Conservation (phyloP, 2,113 vertebrate species). For the Chaenocephalus aceratus region DNA sequence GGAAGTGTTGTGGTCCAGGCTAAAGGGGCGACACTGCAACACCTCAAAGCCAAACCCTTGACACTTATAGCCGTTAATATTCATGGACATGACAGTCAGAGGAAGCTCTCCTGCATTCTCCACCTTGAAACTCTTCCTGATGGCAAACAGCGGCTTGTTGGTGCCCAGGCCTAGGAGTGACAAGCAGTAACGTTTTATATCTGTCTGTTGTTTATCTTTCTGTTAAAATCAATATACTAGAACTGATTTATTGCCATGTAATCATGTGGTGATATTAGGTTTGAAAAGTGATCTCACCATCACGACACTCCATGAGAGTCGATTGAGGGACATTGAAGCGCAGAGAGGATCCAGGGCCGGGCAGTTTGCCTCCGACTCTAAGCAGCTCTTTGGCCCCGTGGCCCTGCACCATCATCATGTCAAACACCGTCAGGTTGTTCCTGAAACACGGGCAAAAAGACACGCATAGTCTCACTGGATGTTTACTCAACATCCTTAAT, state of each 20-base stretch:
- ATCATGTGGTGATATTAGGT: neutral
- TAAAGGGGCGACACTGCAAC: conserved; percentile 91
- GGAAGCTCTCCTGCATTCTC: conserved; percentile 96
- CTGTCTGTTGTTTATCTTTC: neutral
- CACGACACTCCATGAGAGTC: conserved; percentile 95
- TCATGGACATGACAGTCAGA: conserved; percentile 94
- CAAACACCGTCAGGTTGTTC: conserved; percentile 95
- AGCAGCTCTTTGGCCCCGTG: conserved; percentile 94
- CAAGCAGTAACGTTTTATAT: neutral
- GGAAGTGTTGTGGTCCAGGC: conserved; percentile 90
- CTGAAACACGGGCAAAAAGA: conserved; percentile 69
- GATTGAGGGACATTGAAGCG: conserved; percentile 98
- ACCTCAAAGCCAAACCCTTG: conserved; percentile 98
- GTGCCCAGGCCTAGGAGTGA: conserved; percentile 87
- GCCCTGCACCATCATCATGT: conserved; percentile 90
- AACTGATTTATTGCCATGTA: neutral
- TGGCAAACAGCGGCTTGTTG: conserved; percentile 91
- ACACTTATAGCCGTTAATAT: conserved; percentile 95
- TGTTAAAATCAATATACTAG: neutral
- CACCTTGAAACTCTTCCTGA: conserved; percentile 97
- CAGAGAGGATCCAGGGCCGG: conserved; percentile 90
- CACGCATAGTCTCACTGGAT: neutral
- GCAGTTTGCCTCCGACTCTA: conserved; percentile 92
- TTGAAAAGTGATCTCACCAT: conserved; percentile 85
- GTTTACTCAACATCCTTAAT: neutral